These are phyloP conservation scores for Anadara kagoshimensis DNA, from an alignment of 1,140 invertebrate species.

Conservation along the genomic window DNA sequence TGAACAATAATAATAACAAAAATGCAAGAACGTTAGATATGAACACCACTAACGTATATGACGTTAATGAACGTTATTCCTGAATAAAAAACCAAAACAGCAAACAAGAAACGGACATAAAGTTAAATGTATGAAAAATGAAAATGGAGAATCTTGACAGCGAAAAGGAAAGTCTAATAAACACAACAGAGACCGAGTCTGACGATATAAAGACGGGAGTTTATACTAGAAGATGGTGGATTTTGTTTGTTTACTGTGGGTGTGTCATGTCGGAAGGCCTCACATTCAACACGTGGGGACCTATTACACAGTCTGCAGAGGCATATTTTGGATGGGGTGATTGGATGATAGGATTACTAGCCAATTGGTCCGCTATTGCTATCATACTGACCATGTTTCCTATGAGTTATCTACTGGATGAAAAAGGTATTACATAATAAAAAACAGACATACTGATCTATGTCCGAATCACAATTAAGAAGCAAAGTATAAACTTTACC, in stretches of 20 bases:
- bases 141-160: not conserved
- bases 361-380: conserved; percentile 75
- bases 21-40: no score
- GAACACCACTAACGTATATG: no score
- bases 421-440: conserved; percentile 40
- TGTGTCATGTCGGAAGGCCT: conserved; percentile 40
- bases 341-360: conserved; percentile 73
- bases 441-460: no score
- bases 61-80: no score
- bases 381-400: conserved; percentile 74
- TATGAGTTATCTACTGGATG: conserved; percentile 71
- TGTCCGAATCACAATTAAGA: no score
- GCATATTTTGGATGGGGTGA: conserved; percentile 74
- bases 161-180: not conserved
- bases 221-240: conserved; percentile 52
- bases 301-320: conserved; percentile 73
- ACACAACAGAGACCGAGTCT: no score
- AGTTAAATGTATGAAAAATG: no score
- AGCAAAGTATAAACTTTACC: no score
- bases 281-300: conserved; percentile 77
- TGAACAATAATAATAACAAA: no score
- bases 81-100: no score
- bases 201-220: conserved; percentile 12
- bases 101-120: no score
- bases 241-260: conserved; percentile 46